Base-by-base conservation (phyloP, 1,140 invertebrate genomes). In the Drosophila bifasciata region DNA sequence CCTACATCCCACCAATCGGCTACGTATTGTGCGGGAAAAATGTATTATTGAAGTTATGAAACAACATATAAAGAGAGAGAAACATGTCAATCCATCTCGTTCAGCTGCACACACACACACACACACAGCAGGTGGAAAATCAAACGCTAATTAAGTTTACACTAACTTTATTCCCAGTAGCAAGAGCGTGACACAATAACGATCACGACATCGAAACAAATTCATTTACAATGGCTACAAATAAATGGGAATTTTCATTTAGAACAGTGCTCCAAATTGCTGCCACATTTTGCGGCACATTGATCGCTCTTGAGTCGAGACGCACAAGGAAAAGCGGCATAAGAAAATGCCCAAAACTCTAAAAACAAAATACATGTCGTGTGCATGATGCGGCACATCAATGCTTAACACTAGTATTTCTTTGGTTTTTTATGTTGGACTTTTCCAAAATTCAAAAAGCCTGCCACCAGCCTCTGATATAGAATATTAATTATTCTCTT, bases 71-170 rank as follows among this genome's bases (percentile, higher is more conserved):
- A 17, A 15, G 25, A 23, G n/a, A 4, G 36, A 40, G 39, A 21
- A 43, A 71, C 45, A 48, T 62, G 45, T 44, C 48, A 67, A 58
- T 71, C 50, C 67, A 79, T 46, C 71, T 61, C 41, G 11, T 51
- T 7, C 46, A 51, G n/a, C 5, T 43, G 7, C 16, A 25, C 40
- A 44, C 23, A 44, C 40, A 11, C 51, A 9, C 49, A 7, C n/a
- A 6, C 15, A 39, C 45, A 23, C 17, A 44, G 21, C 55, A 67
- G 36, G 43, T 32, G 6, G 45, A n/a, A 84, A 62, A 41, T 44
- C 39, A 45, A 17, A 44, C 53, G 60, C 50, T 63, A 77, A 86
- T 85, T 85, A 84, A 50, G 73, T 79, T 79, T 76, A 63, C 56
- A 73, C 58, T 51, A 62, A 17, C 45, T 39, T 51, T 48, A 17